Evolutionary conservation across 2,797 vertebrate species (phyloP).

Genomic region (Forpus xanthops): DNA sequence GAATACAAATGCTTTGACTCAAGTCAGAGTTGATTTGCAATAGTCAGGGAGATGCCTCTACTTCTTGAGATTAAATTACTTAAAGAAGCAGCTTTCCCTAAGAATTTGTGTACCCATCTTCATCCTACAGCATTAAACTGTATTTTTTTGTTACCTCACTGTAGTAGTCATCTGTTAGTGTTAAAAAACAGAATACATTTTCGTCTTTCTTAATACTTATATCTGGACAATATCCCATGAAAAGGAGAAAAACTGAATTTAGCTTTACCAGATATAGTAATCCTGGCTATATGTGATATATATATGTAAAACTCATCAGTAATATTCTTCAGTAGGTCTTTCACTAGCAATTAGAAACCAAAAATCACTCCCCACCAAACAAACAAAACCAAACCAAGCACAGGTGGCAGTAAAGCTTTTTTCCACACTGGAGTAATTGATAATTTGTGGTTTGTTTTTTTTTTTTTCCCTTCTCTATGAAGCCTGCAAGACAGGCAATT

Average conservation of each 20-base stretch:
- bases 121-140: neutral
- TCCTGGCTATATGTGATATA: neutral
- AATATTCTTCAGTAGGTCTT: neutral
- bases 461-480: neutral
- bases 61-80: neutral
- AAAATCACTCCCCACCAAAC: neutral
- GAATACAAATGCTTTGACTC: neutral
- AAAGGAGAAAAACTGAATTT: neutral
- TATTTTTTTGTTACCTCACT: neutral
- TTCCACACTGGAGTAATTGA: slow-evolving; percentile 41
- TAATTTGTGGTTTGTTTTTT: slow-evolving; percentile 45
- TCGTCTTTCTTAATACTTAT: neutral
- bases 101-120: neutral
- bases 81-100: neutral
- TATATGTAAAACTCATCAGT: neutral
- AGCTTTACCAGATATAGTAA: neutral
- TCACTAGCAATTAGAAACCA: neutral
- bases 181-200: neutral
- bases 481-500: slow-evolving; percentile 55
- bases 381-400: neutral
- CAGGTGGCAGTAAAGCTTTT: slow-evolving; percentile 16
- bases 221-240: neutral
- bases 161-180: neutral
- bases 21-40: neutral
- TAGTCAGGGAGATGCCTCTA: neutral